A percentile compares a stretch with the other conserved stretches of the same genome.
These are phyloP conservation scores for Archips crataeganus DNA, from an alignment of 2,888 invertebrate genomes.

Conservation along the genomic window DNA sequence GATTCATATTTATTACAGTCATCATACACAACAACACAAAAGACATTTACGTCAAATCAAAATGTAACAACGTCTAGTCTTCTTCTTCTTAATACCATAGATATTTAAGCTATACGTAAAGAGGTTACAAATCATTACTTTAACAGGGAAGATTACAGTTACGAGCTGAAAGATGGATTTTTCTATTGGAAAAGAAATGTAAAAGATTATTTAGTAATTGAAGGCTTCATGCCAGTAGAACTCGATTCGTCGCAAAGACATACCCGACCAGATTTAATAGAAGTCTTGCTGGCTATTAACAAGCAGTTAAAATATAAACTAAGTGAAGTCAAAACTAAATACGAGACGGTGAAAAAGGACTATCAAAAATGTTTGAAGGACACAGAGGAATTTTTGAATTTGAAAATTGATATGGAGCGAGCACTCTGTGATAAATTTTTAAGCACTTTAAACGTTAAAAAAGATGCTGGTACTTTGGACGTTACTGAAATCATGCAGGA, in stretches of 20 bases:
- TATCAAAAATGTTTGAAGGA: slow-evolving; percentile 68
- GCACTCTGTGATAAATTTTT: slow-evolving; percentile 67
- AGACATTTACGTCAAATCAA: too few relatives aligned
- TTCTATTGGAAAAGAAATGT: slow-evolving; percentile 72
- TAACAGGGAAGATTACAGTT: slow-evolving; percentile 63
- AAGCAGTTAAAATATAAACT: slow-evolving; percentile 60
- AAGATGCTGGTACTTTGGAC: slow-evolving; percentile 20
- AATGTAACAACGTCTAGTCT: too few relatives aligned
- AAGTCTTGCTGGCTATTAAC: slow-evolving; percentile 64
- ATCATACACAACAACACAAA: too few relatives aligned
- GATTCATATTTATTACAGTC: too few relatives aligned
- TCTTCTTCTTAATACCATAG: too few relatives aligned
- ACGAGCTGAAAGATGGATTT: slow-evolving; percentile 70
- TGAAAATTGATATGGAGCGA: slow-evolving; percentile 74
- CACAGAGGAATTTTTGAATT: slow-evolving; percentile 69
- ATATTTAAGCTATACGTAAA: too few relatives aligned
- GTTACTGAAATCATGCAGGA: not conserved
- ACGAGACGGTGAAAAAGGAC: slow-evolving; percentile 57
- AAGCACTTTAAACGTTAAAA: slow-evolving; percentile 58
- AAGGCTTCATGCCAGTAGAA: slow-evolving; percentile 73
- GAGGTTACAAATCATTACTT: too few relatives aligned
- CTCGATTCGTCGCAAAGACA: slow-evolving; percentile 52
- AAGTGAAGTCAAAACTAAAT: slow-evolving; percentile 51
- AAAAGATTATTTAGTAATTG: slow-evolving; percentile 56
- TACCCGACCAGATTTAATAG: slow-evolving; percentile 61